These are phyloP conservation scores for Subacronicta megacephala DNA, from an alignment of 2,888 invertebrate genomes.

Conservation along the genomic window DNA sequence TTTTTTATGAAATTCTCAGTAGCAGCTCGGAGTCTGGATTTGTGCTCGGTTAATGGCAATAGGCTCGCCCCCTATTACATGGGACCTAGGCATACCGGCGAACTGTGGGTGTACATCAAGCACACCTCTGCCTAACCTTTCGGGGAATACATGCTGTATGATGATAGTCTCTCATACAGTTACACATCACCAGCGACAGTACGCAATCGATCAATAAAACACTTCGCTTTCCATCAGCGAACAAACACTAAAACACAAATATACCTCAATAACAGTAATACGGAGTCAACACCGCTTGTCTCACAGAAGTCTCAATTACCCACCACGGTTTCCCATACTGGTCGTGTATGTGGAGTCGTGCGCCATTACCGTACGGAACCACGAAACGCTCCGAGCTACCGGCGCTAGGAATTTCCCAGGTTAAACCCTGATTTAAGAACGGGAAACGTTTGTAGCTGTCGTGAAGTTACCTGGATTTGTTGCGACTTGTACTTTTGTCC, in stretches of 20 bases:
- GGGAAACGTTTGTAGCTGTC: slow-evolving; percentile 33
- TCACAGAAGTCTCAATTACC: slow-evolving; percentile 72
- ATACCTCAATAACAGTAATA: slow-evolving; percentile 49
- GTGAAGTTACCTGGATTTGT: background rate
- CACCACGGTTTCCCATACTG: slow-evolving; percentile 77
- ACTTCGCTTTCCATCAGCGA: slow-evolving; percentile 22
- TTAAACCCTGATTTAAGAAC: slow-evolving; percentile 49
- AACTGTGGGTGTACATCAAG: too few species aligned
- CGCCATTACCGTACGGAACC: slow-evolving; percentile 70
- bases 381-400: slow-evolving; percentile 79
- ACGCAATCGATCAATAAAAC: slow-evolving; percentile 1
- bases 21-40: too few species aligned
- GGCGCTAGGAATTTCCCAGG: slow-evolving; percentile 66
- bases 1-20: too few species aligned
- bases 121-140: too few species aligned
- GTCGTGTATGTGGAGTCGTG: slow-evolving; percentile 71
- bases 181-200: background rate
- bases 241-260: slow-evolving; percentile 44
- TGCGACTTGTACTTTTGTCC: too few species aligned
- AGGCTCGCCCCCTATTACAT: too few species aligned
- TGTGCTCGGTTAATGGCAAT: too few species aligned
- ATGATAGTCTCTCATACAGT: too few species aligned
- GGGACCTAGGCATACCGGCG: too few species aligned
- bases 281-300: slow-evolving; percentile 63
- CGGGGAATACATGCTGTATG: too few species aligned